These are phyloP conservation scores for Elymnias hypermnestra DNA, from an alignment of 1,140 invertebrate genomes.

Conservation along the genomic window DNA sequence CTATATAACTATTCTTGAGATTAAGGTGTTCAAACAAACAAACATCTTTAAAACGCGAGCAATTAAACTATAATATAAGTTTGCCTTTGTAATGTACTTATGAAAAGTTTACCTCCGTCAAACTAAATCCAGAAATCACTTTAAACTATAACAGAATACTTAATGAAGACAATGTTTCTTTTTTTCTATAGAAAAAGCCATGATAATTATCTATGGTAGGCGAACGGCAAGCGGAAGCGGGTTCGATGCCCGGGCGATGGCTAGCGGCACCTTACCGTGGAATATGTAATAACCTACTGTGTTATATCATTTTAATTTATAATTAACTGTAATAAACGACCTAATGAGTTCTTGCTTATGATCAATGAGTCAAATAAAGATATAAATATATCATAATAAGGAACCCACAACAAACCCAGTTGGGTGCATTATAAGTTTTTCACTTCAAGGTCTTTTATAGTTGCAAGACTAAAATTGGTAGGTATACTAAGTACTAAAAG, in stretches of 20 bases:
- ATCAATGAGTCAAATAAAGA: not conserved
- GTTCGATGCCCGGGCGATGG: conserved; percentile 46
- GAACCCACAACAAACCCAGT: no score
- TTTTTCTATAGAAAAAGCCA: conserved; percentile 6
- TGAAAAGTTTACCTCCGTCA: no score
- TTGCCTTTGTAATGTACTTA: no score
- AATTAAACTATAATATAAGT: no score
- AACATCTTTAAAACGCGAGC: no score
- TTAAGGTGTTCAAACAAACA: no score
- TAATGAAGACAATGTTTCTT: not conserved
- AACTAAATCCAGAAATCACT: not conserved
- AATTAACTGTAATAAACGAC: not conserved
- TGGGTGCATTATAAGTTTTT: no score
- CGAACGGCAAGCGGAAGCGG: conserved; percentile 37
- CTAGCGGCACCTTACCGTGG: conserved; percentile 39
- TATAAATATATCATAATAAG: no score
- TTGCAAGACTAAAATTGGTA: no score
- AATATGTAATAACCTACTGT: conserved; percentile 40
- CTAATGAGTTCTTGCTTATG: not conserved
- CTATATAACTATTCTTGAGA: no score
- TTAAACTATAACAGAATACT: not conserved
- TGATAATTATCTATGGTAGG: conserved; percentile 22
- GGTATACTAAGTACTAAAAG: no score
- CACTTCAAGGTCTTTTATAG: no score
- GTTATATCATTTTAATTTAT: conserved; percentile 5